Conservation (phyloP, 2,797 vertebrate genomes). For the Acrossocheilus fasciatus region DNA sequence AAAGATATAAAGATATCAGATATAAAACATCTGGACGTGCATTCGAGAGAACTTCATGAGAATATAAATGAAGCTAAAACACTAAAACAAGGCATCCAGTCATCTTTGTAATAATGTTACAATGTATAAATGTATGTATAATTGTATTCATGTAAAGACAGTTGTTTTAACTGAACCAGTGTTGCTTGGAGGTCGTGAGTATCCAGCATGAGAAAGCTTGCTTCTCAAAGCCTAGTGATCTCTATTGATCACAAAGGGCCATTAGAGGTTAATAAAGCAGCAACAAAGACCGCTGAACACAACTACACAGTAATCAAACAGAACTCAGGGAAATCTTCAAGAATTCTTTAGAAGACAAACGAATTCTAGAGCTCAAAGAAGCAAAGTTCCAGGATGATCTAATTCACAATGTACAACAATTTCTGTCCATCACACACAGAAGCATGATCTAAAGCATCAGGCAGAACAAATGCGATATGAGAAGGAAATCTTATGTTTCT, state of each 20-base stretch:
- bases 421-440: neutral
- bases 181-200: neutral
- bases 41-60: neutral
- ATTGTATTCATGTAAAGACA: neutral
- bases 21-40: neutral
- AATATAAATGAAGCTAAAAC: neutral
- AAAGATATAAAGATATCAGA: neutral
- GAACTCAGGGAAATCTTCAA: slow-evolving; percentile 2
- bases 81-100: neutral
- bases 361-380: neutral
- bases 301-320: slow-evolving; percentile 1
- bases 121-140: neutral
- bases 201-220: slow-evolving; percentile 30
- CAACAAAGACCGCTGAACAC: slow-evolving; percentile 24
- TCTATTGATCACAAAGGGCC: slow-evolving; percentile 44
- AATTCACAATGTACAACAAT: neutral
- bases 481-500: neutral
- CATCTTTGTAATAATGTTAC: neutral
- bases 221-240: slow-evolving; percentile 24
- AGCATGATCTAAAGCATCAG: neutral
- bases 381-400: slow-evolving; percentile 3
- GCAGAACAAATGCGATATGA: neutral
- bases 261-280: slow-evolving; percentile 42
- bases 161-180: slow-evolving; percentile 35
- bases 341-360: neutral